Conservation (phyloP, 1,140 invertebrate genomes). For the Drosophila fuyamai region DNA sequence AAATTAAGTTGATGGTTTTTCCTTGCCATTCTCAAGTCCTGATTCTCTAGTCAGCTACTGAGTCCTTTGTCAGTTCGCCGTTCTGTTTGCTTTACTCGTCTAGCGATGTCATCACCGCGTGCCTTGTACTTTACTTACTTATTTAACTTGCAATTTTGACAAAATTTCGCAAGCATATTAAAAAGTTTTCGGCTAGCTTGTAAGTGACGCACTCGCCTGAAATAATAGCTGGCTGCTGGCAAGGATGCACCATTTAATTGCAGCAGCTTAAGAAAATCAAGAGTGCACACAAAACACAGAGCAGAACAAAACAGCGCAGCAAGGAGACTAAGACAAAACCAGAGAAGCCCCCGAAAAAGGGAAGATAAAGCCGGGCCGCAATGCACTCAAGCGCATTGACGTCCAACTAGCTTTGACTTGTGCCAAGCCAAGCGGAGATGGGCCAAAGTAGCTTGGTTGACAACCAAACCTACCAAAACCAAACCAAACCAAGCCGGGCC, state of each 20-base stretch:
- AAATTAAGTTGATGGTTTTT: conserved; percentile 77
- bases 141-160: conserved; percentile 63
- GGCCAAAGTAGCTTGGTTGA: conserved; percentile 52
- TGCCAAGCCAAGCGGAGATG: conserved; percentile 50
- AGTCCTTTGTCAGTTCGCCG: conserved; percentile 38
- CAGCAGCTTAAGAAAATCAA: conserved; percentile 55
- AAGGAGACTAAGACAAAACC: conserved; percentile 22
- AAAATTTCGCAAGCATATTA: conserved; percentile 65
- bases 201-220: conserved; percentile 56
- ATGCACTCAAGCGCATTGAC: conserved; percentile 54
- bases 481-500: background rate
- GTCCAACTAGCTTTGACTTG: conserved; percentile 55
- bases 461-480: conserved; percentile 6
- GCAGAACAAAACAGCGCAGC: conserved; percentile 11
- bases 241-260: conserved; percentile 52
- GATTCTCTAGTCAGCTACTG: background rate
- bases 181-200: conserved; percentile 58
- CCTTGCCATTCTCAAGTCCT: conserved; percentile 25
- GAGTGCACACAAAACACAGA: conserved; percentile 48
- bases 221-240: conserved; percentile 51
- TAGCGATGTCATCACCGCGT: conserved; percentile 20
- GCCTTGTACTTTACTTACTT: conserved; percentile 59
- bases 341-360: conserved; percentile 3
- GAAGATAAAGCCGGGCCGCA: conserved; percentile 48
- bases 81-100: conserved; percentile 50